These are phyloP conservation scores for Corythornis madagascariensis DNA, from an alignment of 2,113 vertebrate genomes.

Conservation along the genomic window DNA sequence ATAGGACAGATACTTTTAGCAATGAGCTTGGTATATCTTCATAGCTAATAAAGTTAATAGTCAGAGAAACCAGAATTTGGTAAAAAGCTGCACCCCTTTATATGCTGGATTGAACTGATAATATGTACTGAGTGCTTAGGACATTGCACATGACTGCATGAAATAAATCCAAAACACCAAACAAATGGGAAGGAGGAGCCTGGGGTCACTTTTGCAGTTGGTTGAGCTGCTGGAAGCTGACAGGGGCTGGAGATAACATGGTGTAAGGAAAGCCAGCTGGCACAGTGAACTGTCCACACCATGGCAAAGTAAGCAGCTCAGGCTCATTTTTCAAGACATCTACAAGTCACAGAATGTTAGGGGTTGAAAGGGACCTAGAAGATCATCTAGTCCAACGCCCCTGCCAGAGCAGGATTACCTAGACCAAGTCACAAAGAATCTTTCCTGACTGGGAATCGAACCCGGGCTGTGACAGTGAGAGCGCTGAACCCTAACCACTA, in stretches of 20 bases:
- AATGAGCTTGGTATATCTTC: not conserved
- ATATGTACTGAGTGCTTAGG: not conserved
- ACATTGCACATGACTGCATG: not conserved
- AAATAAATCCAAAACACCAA: not conserved
- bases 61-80: not conserved
- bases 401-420: too few relatives aligned
- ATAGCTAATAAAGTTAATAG: not conserved
- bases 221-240: not conserved
- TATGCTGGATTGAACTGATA: not conserved
- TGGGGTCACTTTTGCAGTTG: not conserved
- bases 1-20: not conserved
- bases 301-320: not conserved
- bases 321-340: not conserved
- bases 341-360: not conserved
- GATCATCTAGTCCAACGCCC: too few relatives aligned
- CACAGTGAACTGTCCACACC: not conserved
- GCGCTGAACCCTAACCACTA: too few relatives aligned
- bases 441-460: too few relatives aligned
- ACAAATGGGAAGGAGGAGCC: not conserved
- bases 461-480: too few relatives aligned
- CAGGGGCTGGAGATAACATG: not conserved
- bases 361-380: too few relatives aligned
- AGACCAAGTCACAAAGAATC: too few relatives aligned
- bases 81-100: not conserved
- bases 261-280: accelerated